These are phyloP conservation scores for Leptopilina myrica DNA, from an alignment of 2,888 invertebrate genomes.

Conservation along the genomic window DNA sequence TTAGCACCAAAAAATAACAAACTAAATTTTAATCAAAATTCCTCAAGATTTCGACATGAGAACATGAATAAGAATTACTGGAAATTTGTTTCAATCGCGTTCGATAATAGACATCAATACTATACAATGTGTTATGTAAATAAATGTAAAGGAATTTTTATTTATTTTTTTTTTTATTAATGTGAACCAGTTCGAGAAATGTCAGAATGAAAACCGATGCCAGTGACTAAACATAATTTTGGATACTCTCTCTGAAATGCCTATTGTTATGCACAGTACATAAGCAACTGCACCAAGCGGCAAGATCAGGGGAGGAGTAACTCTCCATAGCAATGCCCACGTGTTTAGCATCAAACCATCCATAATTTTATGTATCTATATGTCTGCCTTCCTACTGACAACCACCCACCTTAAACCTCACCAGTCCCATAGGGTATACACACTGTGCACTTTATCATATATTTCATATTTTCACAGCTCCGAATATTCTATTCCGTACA, in stretches of 20 bases:
- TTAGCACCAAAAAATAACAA: not conserved
- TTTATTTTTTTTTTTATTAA: too few species aligned
- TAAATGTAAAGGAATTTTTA: not conserved
- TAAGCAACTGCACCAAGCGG: slow-evolving; percentile 8
- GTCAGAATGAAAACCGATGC: slow-evolving; percentile 14
- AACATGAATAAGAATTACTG: not conserved
- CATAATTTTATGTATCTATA: slow-evolving; percentile 33
- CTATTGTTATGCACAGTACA: slow-evolving; percentile 19
- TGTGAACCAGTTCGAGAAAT: not conserved
- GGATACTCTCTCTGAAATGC: slow-evolving; percentile 5
- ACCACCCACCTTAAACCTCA: slow-evolving; percentile 26
- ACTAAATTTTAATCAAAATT: not conserved
- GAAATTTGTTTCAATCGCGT: not conserved
- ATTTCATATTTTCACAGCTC: slow-evolving; percentile 34
- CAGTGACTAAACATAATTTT: slow-evolving; percentile 33
- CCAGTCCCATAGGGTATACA: not conserved
- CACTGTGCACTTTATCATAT: slow-evolving; percentile 22
- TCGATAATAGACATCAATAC: not conserved
- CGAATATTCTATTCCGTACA: slow-evolving; percentile 16
- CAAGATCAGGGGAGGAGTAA: slow-evolving; percentile 42
- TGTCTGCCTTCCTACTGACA: slow-evolving; percentile 33
- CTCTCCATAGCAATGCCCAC: slow-evolving; percentile 27
- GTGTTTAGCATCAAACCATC: slow-evolving; percentile 33
- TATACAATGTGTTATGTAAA: slow-evolving; percentile 5
- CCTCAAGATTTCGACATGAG: not conserved